Evolutionary conservation across 2,797 vertebrate genomes (phyloP), one percentile per base, ranked within the genome.

Genomic region (Etheostoma perlongum): DNA sequence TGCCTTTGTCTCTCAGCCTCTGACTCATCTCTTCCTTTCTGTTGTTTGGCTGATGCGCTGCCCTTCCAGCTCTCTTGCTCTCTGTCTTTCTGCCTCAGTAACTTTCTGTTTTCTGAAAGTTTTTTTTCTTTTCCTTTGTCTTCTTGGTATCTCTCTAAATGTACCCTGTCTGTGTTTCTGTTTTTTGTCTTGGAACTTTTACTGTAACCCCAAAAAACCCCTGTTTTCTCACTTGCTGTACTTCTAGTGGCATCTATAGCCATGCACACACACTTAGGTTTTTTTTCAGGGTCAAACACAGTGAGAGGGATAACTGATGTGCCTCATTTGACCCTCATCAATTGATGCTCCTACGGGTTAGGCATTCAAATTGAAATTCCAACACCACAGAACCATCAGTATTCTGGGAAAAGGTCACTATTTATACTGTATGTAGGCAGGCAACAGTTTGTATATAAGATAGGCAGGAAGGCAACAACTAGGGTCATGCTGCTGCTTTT

Each of bases 21-120:
- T 89, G 86, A 90, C 82, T 91, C 83, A 91, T 79, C 53, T 79
- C 81, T 81, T 85, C 87, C 86, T 79, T 46, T 79, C 77, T 70
- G 27, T 67, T 83, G 55, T 84, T 76, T 60, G n/a, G 12, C 12
- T 13, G 53, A 65, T 70, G 49, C 66, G 72, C 15, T 30, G n/a
- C 48, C 14, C 61, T 71, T 69, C 33, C 48, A 59, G 61, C 42
- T 59, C 1, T 36, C 13, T 36, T 21, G 71, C 6, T 59, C n/a
- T 33, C 25, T 30, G 12, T 61, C 65, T 67, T 21, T 67, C 11
- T 51, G 40, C 33, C 25, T 69, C 48, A 6, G 5, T 73, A 27
- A 76, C 75, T 87, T 76, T 87, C 72, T 66, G 47, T 78, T 85
- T 76, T 67, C 71, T 60, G 46, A 72, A 55, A 61, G 23, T 42